Evolutionary conservation across 1,140 invertebrate species (phyloP), one percentile per base, ranked within the genome.

Genomic region (Scaptomyza hsui): DNA sequence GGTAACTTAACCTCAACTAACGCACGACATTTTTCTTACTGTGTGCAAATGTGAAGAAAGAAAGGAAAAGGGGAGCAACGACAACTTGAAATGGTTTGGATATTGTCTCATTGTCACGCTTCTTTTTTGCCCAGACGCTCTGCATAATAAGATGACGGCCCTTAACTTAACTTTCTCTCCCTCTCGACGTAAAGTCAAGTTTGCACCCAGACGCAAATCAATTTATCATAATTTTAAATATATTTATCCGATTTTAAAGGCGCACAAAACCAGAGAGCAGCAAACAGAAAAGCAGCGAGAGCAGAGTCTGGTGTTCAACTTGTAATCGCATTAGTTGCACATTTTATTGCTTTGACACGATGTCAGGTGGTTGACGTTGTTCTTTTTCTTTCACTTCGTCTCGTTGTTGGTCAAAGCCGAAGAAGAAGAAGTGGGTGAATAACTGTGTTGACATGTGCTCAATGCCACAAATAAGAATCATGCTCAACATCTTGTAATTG

Each of bases 251-350:
- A 55, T 42, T 55, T 55, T 42, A 18, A 51, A 1, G 24, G 16
- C 4, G 45, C 16, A 19, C n/a, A 15, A 13, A 12, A 48, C 3
- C 13, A 21, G 37, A 39, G 32, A 51, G 12, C 32, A 35, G 26
- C 26, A 16, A 19, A 12, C 5, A 9, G 49, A 18, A 18, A 15
- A 21, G 39, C 12, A 24, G 32, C 26, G 26, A 35, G 19, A 52
- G 12, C 10, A 26, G 24, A 41, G 13, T 49, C 18, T 7, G 37
- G 4, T 10, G 18, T 45, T 55, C 12, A 29, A 35, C 19, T 72
- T 76, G 82, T 86, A 86, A 86, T 86, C 81, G 82, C 75, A 86
- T 86, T 86, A 86, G 82, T 78, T 88, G 81, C 81, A 86, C 82
- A 81, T 88, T 88, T 86, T 77, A 85, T 88, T 77, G 65, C 62